Base-by-base conservation (phyloP, 2,797 vertebrate genomes). In the Acipenser transmontanus region DNA sequence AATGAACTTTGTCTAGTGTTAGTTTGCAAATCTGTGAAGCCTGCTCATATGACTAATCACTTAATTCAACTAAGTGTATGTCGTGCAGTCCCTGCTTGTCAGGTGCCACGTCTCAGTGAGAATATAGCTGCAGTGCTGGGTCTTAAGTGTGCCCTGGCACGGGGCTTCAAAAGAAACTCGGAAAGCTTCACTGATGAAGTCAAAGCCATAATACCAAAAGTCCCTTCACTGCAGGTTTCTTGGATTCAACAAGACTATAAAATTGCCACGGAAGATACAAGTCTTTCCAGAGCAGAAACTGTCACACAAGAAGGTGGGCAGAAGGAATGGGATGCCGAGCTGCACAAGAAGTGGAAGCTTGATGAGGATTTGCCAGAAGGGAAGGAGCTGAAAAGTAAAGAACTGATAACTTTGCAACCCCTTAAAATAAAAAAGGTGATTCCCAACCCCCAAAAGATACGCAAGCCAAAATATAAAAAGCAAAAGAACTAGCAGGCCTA, bases 381-480 rank as follows among this genome's bases (percentile, higher is more conserved):
- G 34, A 61, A 75, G 8, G 61, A 69, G 14, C 7, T 64, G 0
- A 47, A 62, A 47, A 49, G 17, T 1, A 11, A 12, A 12, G 61
- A 75, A 1, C 63, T 67, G n/a, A 57, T 78, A 48, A 49, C 70
- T 49, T 75, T 97, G 67, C 93, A 93, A 66, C 88, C 91, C 49
- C 87, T 98, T 62, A 91, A 87, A 87, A 90, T 98, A 68, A 98
- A 94, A 81, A 96, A 85, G 86, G 77, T 95, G 12, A 75, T 97
- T 70, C 88, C 94, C 10, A 97, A 98, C 69, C 92, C 94, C 34
- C 81, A 76, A 50, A 98, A 94, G 85, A 89, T 85, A 67, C 88
- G 83, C 64, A 94, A 83, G 70, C 52, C 0, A 1, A 86, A 84
- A 64, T 65, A 48, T 0, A 80, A 77, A 50, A 79, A 69, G 61